Conservation (phyloP, 2,888 invertebrate genomes). For the Teleiodes luculella region DNA sequence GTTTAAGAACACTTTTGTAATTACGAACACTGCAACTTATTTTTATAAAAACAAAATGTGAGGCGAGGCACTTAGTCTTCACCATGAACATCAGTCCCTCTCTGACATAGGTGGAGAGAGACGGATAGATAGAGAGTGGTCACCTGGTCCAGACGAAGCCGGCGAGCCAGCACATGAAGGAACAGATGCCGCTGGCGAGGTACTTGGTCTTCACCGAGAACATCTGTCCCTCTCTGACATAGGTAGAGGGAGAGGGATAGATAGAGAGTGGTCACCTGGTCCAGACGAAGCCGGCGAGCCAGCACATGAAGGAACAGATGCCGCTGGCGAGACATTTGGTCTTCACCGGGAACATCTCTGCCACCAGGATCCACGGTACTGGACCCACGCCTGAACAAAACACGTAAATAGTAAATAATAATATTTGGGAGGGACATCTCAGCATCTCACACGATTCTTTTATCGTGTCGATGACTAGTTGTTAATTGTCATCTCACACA, state of each 20-base stretch:
- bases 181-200: slow-evolving; percentile 86
- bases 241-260: background rate
- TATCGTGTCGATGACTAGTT: no score
- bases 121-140: no score
- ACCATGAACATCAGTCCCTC: background rate
- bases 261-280: slow-evolving; percentile 73
- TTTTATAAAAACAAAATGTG: no score
- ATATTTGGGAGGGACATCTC: no score
- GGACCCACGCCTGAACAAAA: slow-evolving; percentile 88
- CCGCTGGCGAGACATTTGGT: slow-evolving; percentile 87
- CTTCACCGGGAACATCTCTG: slow-evolving; percentile 90
- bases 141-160: slow-evolving; percentile 87
- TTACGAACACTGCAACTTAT: no score
- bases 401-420: no score
- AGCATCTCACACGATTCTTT: no score
- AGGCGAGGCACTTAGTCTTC: no score
- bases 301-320: slow-evolving; percentile 86
- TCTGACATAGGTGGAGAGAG: background rate
- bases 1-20: no score
- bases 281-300: slow-evolving; percentile 86
- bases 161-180: slow-evolving; percentile 87
- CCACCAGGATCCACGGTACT: slow-evolving; percentile 89
- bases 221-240: background rate
- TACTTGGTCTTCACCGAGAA: no score
- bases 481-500: no score